Evolutionary conservation across 2,888 invertebrate genomes (phyloP).

Genomic region (Tridacna gigas): DNA sequence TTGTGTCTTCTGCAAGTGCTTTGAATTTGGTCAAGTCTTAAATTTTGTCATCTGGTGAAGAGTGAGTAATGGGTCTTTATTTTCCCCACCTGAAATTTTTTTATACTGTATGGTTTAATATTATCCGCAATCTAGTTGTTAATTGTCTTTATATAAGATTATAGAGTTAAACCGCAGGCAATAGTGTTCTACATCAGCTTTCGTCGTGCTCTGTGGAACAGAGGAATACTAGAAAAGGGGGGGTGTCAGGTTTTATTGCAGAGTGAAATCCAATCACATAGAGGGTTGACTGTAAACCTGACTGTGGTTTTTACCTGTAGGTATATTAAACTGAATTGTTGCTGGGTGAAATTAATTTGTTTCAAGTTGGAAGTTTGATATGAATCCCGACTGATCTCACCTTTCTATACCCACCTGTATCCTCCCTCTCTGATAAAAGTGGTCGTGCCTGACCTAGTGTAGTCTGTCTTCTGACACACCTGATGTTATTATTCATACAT

Average conservation of each 20-base stretch:
- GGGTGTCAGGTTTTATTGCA: conserved; percentile 29
- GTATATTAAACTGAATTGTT: background rate
- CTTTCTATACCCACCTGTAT: background rate
- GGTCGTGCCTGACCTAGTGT: conserved; percentile 7
- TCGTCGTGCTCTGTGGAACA: conserved; percentile 11
- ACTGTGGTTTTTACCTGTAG: conserved; percentile 11
- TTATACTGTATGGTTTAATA: too few species aligned
- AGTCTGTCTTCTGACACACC: conserved; percentile 18
- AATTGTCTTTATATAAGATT: conserved; percentile 11
- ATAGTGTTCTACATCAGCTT: background rate
- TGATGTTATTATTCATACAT: conserved; percentile 20
- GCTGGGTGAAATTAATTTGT: conserved; percentile 20
- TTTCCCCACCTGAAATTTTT: too few species aligned
- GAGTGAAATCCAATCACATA: conserved; percentile 9
- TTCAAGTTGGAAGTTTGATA: conserved; percentile 28
- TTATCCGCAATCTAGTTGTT: background rate
- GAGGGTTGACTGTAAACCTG: background rate
- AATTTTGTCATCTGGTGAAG: too few species aligned
- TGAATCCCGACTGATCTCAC: conserved; percentile 6
- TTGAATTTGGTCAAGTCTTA: too few species aligned
- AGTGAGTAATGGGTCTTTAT: too few species aligned
- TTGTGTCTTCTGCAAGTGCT: too few species aligned
- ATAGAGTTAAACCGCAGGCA: background rate
- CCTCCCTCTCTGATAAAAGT: conserved; percentile 8
- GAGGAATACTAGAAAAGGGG: conserved; percentile 5